These are phyloP conservation scores for Euborellia annulipes DNA, from an alignment of 1,140 invertebrate species.

Conservation along the genomic window DNA sequence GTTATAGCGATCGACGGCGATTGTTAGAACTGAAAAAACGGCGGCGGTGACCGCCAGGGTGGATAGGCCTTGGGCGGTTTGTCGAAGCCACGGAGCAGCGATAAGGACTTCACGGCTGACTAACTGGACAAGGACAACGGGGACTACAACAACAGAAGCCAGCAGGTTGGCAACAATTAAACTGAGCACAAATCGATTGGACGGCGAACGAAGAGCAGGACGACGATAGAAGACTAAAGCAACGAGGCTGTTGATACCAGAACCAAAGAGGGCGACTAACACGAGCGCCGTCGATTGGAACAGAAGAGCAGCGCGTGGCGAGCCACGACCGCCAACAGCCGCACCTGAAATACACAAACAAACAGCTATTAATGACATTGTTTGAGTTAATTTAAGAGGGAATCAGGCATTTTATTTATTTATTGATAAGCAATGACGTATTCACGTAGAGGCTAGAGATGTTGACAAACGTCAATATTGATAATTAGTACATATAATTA, in stretches of 20 bases:
- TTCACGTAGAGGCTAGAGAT: no score
- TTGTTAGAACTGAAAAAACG: conserved; percentile 34
- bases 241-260: conserved; percentile 32
- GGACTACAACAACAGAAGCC: conserved; percentile 31
- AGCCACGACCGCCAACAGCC: background rate
- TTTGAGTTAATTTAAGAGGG: no score
- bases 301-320: background rate
- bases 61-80: conserved; percentile 26
- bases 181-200: conserved; percentile 39
- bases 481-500: no score
- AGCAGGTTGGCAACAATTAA: conserved; percentile 36
- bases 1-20: conserved; percentile 35
- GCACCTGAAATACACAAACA: conserved; percentile 1
- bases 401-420: no score
- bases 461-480: no score
- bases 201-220: conserved; percentile 32
- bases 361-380: no score
- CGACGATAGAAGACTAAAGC: conserved; percentile 33
- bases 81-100: conserved; percentile 22
- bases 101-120: conserved; percentile 21
- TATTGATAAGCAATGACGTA: no score
- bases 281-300: conserved; percentile 15
- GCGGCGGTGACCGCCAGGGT: conserved; percentile 31
- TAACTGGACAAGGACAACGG: conserved; percentile 29
- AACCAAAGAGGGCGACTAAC: conserved; percentile 23